Percentiles rank a stretch among this genome's conserved stretches.
These are phyloP conservation scores for Gracilinanus agilis DNA, from an alignment of 2,113 vertebrate genomes.

Conservation along the genomic window DNA sequence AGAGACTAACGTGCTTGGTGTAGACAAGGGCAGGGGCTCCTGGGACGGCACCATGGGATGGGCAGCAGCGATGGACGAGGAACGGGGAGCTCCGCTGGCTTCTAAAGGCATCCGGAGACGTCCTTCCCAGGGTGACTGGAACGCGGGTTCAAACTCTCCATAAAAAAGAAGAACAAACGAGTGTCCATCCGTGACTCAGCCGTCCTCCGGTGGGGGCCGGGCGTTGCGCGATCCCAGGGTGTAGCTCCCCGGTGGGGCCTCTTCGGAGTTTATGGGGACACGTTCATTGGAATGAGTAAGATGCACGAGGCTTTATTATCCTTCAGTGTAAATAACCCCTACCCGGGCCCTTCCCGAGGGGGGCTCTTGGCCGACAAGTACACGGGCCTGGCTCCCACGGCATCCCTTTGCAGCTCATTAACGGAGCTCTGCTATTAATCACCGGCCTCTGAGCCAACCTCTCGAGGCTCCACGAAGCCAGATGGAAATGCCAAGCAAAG, in stretches of 20 bases:
- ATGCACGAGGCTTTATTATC: conserved; percentile 80
- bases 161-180: not conserved
- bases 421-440: conserved; percentile 63
- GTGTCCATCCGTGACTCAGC: not conserved
- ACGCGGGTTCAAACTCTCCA: not conserved
- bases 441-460: conserved; percentile 48
- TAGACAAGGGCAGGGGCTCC: not conserved
- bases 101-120: not conserved
- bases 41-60: not conserved
- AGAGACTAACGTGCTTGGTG: not conserved
- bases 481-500: conserved; percentile 66
- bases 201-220: too few species aligned
- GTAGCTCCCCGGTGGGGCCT: conserved; percentile 26
- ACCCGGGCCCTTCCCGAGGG: not conserved
- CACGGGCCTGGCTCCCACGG: conserved; percentile 69
- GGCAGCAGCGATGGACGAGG: not conserved
- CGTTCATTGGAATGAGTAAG: conserved; percentile 74
- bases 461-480: conserved; percentile 51
- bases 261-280: conserved; percentile 60
- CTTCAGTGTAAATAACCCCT: conserved; percentile 80
- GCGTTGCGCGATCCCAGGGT: not conserved
- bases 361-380: conserved; percentile 75
- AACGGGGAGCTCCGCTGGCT: not conserved
- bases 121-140: not conserved
- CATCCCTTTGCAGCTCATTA: conserved; percentile 68